Conservation (phyloP, 2,888 invertebrate genomes). For the Trachelus stipa region DNA sequence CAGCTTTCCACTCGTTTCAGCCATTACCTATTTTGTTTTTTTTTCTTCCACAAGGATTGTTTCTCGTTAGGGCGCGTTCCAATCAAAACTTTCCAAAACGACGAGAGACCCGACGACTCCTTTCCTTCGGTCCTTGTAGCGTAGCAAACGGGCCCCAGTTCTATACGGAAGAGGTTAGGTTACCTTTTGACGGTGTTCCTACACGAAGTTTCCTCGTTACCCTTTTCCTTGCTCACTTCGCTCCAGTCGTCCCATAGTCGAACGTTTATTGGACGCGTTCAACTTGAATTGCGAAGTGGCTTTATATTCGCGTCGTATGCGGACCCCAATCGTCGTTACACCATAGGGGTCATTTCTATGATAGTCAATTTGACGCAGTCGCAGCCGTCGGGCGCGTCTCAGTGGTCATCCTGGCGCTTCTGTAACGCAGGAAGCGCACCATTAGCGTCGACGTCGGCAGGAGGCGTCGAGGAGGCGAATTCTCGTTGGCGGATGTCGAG, state of each 20-base stretch:
- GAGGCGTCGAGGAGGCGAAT: background rate
- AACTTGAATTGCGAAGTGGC: background rate
- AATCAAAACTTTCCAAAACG: background rate
- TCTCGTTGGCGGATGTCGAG: background rate
- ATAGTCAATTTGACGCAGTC: slow-evolving; percentile 42
- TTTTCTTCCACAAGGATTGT: background rate
- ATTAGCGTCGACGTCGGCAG: slow-evolving; percentile 26
- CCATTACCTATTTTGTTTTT: too few species aligned
- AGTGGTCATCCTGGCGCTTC: slow-evolving; percentile 64
- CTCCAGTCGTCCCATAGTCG: background rate
- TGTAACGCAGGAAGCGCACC: slow-evolving; percentile 37
- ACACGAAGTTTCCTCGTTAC: background rate
- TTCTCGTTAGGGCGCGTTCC: background rate
- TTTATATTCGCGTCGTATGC: background rate
- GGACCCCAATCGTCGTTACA: background rate
- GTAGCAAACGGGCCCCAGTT: background rate
- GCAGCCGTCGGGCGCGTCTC: slow-evolving; percentile 68
- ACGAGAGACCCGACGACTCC: background rate
- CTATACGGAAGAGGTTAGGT: background rate
- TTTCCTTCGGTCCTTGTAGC: background rate
- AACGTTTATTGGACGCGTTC: background rate
- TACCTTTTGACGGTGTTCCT: background rate
- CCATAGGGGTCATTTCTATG: background rate
- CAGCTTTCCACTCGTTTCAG: background rate
- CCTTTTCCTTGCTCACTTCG: background rate